These are phyloP conservation scores for Eurystomus gularis DNA, from an alignment of 2,113 vertebrate genomes.

Conservation along the genomic window DNA sequence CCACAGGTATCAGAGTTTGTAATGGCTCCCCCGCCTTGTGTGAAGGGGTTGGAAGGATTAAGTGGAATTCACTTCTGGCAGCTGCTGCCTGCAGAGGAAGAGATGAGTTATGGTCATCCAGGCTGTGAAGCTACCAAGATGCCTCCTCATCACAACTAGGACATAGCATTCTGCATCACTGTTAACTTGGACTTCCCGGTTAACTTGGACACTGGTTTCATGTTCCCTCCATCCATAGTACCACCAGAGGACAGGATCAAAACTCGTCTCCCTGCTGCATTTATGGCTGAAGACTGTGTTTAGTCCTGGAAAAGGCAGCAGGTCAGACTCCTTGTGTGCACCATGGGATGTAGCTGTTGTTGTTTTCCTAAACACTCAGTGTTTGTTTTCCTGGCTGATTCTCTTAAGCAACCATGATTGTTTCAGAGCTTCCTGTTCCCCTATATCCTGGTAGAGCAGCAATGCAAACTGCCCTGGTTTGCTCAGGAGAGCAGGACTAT, in stretches of 20 bases:
- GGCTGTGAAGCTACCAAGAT: background rate
- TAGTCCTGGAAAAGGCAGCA: background rate
- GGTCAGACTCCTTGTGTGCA: background rate
- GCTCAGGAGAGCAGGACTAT: background rate
- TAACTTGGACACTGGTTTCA: background rate
- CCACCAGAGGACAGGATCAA: background rate
- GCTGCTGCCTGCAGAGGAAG: background rate
- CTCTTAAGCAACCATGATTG: background rate
- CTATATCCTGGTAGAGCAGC: background rate
- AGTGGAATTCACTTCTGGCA: background rate
- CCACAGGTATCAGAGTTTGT: background rate
- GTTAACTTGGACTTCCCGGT: background rate
- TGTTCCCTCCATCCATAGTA: background rate
- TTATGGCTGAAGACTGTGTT: background rate
- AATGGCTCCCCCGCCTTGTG: background rate
- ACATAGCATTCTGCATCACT: background rate
- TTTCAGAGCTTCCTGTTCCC: background rate
- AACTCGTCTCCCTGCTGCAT: background rate
- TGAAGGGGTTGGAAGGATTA: background rate
- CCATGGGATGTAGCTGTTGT: background rate
- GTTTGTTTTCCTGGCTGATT: background rate
- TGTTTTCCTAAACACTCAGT: background rate
- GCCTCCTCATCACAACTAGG: background rate
- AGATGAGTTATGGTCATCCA: background rate
- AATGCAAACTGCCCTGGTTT: background rate